phyloP scores from a whole-genome alignment of 1,140 invertebrate species.

The Anthonomus grandis region DNA sequence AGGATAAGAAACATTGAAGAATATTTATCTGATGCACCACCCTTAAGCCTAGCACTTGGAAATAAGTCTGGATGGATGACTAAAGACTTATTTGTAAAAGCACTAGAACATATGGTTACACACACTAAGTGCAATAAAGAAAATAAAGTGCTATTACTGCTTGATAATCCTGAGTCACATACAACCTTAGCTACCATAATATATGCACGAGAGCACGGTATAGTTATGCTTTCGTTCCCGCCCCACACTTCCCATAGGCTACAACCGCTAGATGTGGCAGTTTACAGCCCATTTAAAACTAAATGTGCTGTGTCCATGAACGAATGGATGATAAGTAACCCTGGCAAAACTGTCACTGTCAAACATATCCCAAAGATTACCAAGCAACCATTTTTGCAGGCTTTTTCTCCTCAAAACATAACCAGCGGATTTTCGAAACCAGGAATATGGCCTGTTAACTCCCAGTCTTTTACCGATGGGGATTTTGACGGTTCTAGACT shows the following conservation, averaged over 20 bases:
- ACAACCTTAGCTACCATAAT: constrained; percentile 3
- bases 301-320: constrained; percentile 20
- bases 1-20: constrained; percentile 21
- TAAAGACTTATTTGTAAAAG: constrained; percentile 29
- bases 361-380: constrained; percentile 4
- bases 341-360: constrained; percentile 29
- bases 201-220: constrained; percentile 35
- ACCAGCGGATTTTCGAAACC: constrained; percentile 12
- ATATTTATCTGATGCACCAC: constrained; percentile 38
- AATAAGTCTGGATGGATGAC: constrained; percentile 44
- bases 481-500: too few relatives aligned
- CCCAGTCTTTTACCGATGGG: too few relatives aligned
- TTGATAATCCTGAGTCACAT: constrained; percentile 45
- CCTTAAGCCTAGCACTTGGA: constrained; percentile 39
- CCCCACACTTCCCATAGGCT: constrained; percentile 47
- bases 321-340: constrained; percentile 27
- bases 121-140: constrained; percentile 32
- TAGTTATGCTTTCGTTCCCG: constrained; percentile 50
- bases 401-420: constrained; percentile 14
- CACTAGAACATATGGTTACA: constrained; percentile 48
- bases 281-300: constrained; percentile 37
- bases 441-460: constrained; percentile 23
- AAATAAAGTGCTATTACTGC: constrained; percentile 34
- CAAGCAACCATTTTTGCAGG: constrained; percentile 18
- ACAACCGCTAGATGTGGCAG: constrained; percentile 45